phyloP scores from a whole-genome alignment of 2,888 invertebrate genomes.

The Melangyna quadrimaculata region DNA sequence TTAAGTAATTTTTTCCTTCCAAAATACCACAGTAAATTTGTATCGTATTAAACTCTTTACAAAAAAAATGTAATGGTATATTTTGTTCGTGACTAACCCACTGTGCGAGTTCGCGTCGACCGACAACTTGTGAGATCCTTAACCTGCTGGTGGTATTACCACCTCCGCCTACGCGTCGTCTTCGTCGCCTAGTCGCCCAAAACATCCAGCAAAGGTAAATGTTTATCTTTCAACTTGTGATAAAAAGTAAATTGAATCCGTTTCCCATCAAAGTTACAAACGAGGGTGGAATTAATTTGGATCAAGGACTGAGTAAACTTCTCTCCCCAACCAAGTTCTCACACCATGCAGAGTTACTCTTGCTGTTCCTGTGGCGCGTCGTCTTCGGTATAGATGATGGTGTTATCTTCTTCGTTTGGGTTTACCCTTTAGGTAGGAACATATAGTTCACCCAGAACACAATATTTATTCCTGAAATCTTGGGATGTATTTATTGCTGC shows the following conservation, averaged over 20 bases:
- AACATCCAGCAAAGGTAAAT: slow-evolving; percentile 65
- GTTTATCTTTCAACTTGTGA: slow-evolving; percentile 69
- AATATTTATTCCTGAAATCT: background rate
- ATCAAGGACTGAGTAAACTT: slow-evolving; percentile 16
- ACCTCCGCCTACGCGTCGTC: background rate
- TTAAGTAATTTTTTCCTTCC: no score
- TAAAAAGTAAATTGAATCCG: slow-evolving; percentile 72
- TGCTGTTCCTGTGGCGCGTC: background rate
- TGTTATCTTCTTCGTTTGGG: background rate
- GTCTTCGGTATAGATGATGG: background rate
- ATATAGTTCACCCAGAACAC: background rate
- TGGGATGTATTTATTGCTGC: background rate
- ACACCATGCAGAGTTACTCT: background rate
- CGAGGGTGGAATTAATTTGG: slow-evolving; percentile 69
- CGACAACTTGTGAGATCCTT: background rate
- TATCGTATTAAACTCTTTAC: no score
- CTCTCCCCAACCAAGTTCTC: background rate
- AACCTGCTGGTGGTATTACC: background rate
- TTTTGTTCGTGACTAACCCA: background rate
- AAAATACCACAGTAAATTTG: no score
- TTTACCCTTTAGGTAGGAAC: background rate
- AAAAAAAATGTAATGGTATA: background rate
- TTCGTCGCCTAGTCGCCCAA: slow-evolving; percentile 30
- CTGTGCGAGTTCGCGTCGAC: background rate
- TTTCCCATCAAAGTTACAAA: slow-evolving; percentile 70